phyloP scores from a whole-genome alignment of 92 coral and sea anemone genomes.

The Umimayanthus kanabou region DNA sequence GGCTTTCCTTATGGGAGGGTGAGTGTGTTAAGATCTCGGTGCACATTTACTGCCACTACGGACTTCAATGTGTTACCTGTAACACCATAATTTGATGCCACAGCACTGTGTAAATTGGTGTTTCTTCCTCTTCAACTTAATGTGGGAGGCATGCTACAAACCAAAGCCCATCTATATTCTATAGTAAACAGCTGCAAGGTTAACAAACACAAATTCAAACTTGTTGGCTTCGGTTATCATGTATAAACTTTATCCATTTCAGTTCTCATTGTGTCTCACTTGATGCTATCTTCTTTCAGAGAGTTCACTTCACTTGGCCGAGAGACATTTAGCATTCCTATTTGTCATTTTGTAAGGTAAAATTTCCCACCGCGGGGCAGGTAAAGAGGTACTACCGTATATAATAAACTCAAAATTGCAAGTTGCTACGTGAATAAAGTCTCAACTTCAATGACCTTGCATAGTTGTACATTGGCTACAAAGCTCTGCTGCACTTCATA shows the following conservation, averaged over 20 bases:
- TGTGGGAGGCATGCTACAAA: background rate
- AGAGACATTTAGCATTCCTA: constrained; percentile 51
- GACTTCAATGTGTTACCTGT: background rate
- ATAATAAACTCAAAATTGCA: constrained; percentile 34
- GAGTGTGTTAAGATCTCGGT: background rate
- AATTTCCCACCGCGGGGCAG: constrained; percentile 44
- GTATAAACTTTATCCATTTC: constrained; percentile 15
- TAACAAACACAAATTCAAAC: background rate
- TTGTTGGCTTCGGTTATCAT: background rate
- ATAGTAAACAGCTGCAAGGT: background rate
- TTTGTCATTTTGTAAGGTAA: constrained; percentile 47
- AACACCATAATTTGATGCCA: background rate
- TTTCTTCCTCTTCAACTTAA: background rate
- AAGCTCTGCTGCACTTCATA: constrained; percentile 42
- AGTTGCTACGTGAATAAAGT: constrained; percentile 20
- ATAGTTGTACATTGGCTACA: constrained; percentile 2
- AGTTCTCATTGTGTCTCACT: constrained; percentile 45
- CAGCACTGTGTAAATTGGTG: background rate
- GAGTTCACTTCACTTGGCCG: constrained; percentile 45
- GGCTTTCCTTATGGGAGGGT: no score
- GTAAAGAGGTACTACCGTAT: constrained; percentile 42
- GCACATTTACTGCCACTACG: background rate
- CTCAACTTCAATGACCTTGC: background rate
- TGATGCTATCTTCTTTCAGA: constrained; percentile 48
- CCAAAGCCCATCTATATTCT: background rate